Percentiles rank a stretch among this genome's conserved stretches.
Conservation (phyloP, 2,888 invertebrate genomes). For the Mesorhabditis spiculigera region DNA sequence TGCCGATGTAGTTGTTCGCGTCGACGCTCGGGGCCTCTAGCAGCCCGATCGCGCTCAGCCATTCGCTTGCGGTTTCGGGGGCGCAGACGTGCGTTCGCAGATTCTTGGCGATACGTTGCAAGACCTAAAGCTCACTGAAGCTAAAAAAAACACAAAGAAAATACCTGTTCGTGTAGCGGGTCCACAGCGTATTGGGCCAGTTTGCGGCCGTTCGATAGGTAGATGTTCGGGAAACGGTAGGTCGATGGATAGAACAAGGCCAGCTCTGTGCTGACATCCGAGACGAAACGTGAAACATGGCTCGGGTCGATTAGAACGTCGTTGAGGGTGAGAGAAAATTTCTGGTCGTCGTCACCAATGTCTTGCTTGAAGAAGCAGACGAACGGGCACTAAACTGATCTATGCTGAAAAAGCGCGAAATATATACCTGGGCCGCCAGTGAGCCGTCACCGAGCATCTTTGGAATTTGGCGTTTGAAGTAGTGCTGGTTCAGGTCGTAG, state of each 20-base stretch:
- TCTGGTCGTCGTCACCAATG: not conserved
- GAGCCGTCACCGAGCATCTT: not conserved
- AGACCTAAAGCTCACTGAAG: not conserved
- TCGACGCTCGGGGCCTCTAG: not conserved
- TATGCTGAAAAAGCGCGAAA: not conserved
- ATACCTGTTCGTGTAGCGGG: not conserved
- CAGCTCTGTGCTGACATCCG: not conserved
- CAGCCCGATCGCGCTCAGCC: not conserved
- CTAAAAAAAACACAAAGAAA: not conserved
- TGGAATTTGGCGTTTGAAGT: not conserved
- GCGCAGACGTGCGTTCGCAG: not conserved
- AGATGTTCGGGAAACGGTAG: not conserved
- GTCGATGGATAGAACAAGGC: not conserved
- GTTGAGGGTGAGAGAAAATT: not conserved
- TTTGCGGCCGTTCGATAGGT: not conserved
- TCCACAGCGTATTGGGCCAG: not conserved
- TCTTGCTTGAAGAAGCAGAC: not conserved
- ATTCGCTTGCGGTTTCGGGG: not conserved
- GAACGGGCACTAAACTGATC: not conserved
- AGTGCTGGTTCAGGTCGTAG: conserved; percentile 4
- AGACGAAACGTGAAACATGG: not conserved
- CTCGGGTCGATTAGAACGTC: not conserved
- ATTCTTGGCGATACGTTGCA: not conserved
- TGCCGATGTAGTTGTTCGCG: not conserved
- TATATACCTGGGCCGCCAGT: not conserved